Percentiles rank a stretch among this genome's conserved stretches.
These are phyloP conservation scores for Mormyrus proboscirostris DNA, from an alignment of 2,797 vertebrate species.

Conservation along the genomic window DNA sequence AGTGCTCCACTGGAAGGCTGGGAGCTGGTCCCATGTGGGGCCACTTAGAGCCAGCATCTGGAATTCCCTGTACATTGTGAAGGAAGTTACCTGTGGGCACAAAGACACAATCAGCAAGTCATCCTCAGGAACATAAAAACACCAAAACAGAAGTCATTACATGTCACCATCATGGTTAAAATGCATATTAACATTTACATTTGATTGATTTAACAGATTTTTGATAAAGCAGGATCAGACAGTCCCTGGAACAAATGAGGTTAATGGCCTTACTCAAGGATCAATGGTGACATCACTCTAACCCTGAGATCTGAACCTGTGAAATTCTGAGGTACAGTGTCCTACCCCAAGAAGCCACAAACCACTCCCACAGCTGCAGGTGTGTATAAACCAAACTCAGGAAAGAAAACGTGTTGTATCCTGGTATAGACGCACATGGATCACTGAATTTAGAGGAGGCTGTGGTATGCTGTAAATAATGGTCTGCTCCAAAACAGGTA, in stretches of 20 bases:
- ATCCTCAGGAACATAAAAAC: not conserved
- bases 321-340: not conserved
- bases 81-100: slow-evolving; percentile 71
- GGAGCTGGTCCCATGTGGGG: slow-evolving; percentile 81
- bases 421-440: not conserved
- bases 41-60: slow-evolving; percentile 74
- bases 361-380: not conserved
- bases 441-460: not conserved
- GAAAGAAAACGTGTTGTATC: not conserved
- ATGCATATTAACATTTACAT: not conserved
- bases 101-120: not conserved
- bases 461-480: not conserved
- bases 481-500: not conserved
- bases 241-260: not conserved
- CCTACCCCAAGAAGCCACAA: not conserved
- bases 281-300: not conserved
- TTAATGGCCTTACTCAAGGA: not conserved
- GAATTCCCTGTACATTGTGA: slow-evolving; percentile 58
- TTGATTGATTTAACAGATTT: not conserved
- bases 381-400: not conserved
- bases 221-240: not conserved
- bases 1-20: slow-evolving; percentile 83
- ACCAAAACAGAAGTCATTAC: not conserved
- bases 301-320: not conserved
- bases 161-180: not conserved